phyloP scores from a whole-genome alignment of 2,113 vertebrate genomes.

The Heloderma charlesbogerti region DNA sequence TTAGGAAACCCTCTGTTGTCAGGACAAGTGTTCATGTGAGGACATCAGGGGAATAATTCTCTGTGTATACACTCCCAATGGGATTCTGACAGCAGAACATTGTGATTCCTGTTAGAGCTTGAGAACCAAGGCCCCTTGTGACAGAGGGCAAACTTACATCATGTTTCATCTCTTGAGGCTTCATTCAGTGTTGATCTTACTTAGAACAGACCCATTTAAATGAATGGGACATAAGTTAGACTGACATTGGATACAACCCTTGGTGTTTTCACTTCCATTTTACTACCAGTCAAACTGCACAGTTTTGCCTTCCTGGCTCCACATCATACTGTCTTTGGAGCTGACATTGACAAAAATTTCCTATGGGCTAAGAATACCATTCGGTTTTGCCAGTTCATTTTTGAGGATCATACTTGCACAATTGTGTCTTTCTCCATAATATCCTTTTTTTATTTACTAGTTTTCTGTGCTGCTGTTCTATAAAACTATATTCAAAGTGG shows the following conservation, averaged over 20 bases:
- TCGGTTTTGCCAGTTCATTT: not conserved
- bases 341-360: slow-evolving; percentile 16
- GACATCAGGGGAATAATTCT: not conserved
- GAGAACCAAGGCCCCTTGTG: not conserved
- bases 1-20: not conserved
- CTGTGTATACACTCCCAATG: not conserved
- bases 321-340: not conserved
- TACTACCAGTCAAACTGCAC: not conserved
- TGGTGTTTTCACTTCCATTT: not conserved
- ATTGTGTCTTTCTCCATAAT: not conserved
- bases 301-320: slow-evolving; percentile 1
- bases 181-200: too few species aligned
- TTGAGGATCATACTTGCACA: not conserved
- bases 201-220: too few species aligned
- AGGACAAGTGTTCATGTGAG: not conserved
- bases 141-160: not conserved
- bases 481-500: not conserved
- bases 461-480: not conserved
- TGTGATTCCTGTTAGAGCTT: slow-evolving; percentile 27
- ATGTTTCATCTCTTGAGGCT: not conserved
- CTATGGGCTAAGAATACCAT: not conserved
- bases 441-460: not conserved
- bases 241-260: too few species aligned
- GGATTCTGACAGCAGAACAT: not conserved
- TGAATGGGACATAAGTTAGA: too few species aligned